Evolutionary conservation across 1,140 invertebrate genomes (phyloP).

Genomic region (Pentalonia nigronervosa): DNA sequence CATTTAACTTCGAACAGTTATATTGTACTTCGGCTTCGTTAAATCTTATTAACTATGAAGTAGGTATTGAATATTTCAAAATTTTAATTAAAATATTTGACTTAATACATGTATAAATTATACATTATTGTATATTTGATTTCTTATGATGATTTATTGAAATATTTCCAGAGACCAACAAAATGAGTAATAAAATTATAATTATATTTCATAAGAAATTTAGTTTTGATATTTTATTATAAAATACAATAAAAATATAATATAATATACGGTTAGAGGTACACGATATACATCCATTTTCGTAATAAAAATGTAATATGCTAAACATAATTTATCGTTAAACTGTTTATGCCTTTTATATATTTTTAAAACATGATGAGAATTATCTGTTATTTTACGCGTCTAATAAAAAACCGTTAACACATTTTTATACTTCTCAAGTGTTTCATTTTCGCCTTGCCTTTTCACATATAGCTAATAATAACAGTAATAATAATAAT

Average conservation of each 20-base stretch:
- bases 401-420: slow-evolving; percentile 25
- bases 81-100: no score
- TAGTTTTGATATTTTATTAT: background rate
- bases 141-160: background rate
- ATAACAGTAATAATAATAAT: background rate
- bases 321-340: slow-evolving; percentile 44
- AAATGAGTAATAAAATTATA: background rate
- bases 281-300: background rate
- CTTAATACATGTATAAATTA: background rate
- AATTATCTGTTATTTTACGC: slow-evolving; percentile 2
- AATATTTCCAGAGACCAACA: background rate
- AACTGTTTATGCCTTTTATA: background rate
- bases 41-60: background rate
- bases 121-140: background rate
- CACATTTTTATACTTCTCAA: slow-evolving; percentile 22
- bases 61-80: background rate
- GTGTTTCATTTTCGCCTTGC: background rate
- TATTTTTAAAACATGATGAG: background rate
- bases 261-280: background rate
- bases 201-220: background rate
- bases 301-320: slow-evolving; percentile 16
- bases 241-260: slow-evolving; percentile 9
- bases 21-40: background rate
- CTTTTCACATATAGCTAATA: background rate
- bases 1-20: background rate